Evolutionary conservation across 1,140 invertebrate genomes (phyloP).

Genomic region (Drosophila prosaltans): DNA sequence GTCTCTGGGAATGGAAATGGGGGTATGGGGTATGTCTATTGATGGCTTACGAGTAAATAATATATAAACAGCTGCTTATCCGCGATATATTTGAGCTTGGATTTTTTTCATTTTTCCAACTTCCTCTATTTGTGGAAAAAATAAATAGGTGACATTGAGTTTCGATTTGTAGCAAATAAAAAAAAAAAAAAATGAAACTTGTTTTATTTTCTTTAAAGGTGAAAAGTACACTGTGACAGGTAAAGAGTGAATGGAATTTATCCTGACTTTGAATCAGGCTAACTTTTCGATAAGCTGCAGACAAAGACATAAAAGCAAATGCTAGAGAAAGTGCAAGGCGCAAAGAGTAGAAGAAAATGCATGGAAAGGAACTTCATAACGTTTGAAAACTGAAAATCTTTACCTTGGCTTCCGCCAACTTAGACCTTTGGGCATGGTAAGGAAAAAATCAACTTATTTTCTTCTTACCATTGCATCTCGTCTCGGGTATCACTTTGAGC

Average conservation of each 20-base stretch:
- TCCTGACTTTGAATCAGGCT: conserved; percentile 16
- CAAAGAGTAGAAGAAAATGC: conserved; percentile 23
- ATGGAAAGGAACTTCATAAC: conserved; percentile 46
- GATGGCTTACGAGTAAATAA: conserved; percentile 81
- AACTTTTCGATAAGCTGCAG: conserved; percentile 80
- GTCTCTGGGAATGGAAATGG: not conserved
- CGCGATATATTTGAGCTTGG: conserved; percentile 39
- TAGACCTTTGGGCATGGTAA: not conserved
- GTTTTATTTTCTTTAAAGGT: conserved; percentile 54
- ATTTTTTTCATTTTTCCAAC: not conserved
- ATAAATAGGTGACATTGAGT: conserved; percentile 66
- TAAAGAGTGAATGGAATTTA: conserved; percentile 3
- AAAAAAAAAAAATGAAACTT: conserved; percentile 51
- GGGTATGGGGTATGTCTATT: conserved; percentile 45
- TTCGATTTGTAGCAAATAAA: conserved; percentile 58
- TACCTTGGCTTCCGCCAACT: conserved; percentile 38
- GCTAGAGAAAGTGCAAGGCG: conserved; percentile 8
- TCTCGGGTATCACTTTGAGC: conserved; percentile 74
- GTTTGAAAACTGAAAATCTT: conserved; percentile 58
- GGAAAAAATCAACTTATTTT: not conserved
- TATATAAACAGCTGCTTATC: conserved; percentile 81
- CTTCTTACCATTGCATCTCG: conserved; percentile 23
- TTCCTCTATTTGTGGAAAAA: not conserved
- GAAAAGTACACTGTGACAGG: conserved; percentile 35
- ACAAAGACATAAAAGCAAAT: conserved; percentile 44